Evolutionary conservation across 1,140 invertebrate genomes (phyloP).

Genomic region (Panagrolaimus sp.): DNA sequence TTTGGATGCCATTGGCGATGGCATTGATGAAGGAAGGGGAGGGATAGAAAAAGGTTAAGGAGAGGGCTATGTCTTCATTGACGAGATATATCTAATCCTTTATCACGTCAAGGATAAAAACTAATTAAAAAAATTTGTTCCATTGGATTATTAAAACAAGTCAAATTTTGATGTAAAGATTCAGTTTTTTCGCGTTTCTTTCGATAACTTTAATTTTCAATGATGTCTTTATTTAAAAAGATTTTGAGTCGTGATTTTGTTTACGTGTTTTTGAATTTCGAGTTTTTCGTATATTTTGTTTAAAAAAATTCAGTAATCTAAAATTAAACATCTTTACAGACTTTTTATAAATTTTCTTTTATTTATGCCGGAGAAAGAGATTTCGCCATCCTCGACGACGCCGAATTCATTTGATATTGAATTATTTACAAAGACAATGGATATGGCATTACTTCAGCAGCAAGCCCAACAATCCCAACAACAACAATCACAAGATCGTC

Average conservation of each 20-base stretch:
- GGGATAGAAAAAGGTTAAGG: too few relatives aligned
- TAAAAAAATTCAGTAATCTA: background rate
- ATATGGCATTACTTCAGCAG: background rate
- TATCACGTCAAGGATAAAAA: too few relatives aligned
- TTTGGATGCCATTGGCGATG: too few relatives aligned
- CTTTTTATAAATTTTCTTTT: too few relatives aligned
- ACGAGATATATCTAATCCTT: too few relatives aligned
- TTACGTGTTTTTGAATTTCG: conserved; percentile 11
- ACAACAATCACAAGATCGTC: background rate
- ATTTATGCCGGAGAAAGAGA: conserved; percentile 16
- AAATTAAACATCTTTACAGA: background rate
- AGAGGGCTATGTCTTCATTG: too few relatives aligned
- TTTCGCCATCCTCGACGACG: background rate
- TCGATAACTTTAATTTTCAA: background rate
- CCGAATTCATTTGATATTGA: background rate
- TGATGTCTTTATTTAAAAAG: background rate
- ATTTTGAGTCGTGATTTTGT: background rate
- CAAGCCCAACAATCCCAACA: background rate
- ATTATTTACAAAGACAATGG: conserved; percentile 1
- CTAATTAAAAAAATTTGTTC: too few relatives aligned
- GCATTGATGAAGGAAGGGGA: too few relatives aligned
- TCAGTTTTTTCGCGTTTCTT: too few relatives aligned
- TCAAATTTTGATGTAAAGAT: too few relatives aligned
- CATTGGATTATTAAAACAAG: too few relatives aligned
- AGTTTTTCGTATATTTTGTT: background rate